These are phyloP conservation scores for Diceros bicornis DNA, from an alignment of 2,797 vertebrate species.

Conservation along the genomic window DNA sequence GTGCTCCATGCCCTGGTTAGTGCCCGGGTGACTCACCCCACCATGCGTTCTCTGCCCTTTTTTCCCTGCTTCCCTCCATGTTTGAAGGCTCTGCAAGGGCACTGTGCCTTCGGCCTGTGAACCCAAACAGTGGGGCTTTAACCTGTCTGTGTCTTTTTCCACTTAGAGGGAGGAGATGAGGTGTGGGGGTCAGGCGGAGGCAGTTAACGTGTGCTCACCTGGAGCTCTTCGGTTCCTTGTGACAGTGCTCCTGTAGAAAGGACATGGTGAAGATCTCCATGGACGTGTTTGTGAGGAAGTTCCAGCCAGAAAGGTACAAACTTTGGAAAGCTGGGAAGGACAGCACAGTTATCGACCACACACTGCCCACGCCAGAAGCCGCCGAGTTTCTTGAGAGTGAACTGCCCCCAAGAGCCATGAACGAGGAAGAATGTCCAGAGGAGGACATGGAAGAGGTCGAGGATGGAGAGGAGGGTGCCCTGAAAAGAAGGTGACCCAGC, in stretches of 20 bases:
- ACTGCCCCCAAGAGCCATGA: slow-evolving; percentile 88
- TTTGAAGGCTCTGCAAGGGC: not conserved
- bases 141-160: not conserved
- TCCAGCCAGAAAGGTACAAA: slow-evolving; percentile 97
- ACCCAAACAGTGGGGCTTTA: not conserved
- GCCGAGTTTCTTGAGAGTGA: slow-evolving; percentile 90
- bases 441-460: slow-evolving; percentile 83
- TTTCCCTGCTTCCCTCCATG: not conserved
- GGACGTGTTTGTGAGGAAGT: slow-evolving; percentile 98
- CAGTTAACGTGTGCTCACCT: not conserved
- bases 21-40: not conserved
- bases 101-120: not conserved
- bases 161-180: not conserved
- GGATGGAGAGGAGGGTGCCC: slow-evolving; percentile 82
- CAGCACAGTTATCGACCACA: slow-evolving; percentile 93
- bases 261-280: slow-evolving; percentile 99
- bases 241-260: slow-evolving; percentile 97
- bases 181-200: not conserved
- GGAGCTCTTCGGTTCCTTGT: not conserved
- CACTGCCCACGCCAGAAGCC: slow-evolving; percentile 93
- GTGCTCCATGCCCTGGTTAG: rapidly evolving
- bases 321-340: slow-evolving; percentile 98
- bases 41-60: not conserved
- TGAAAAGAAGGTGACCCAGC: slow-evolving; percentile 74
- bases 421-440: slow-evolving; percentile 89